These are phyloP conservation scores for Lasiurus borealis DNA, from an alignment of 2,113 vertebrate species.

Conservation along the genomic window DNA sequence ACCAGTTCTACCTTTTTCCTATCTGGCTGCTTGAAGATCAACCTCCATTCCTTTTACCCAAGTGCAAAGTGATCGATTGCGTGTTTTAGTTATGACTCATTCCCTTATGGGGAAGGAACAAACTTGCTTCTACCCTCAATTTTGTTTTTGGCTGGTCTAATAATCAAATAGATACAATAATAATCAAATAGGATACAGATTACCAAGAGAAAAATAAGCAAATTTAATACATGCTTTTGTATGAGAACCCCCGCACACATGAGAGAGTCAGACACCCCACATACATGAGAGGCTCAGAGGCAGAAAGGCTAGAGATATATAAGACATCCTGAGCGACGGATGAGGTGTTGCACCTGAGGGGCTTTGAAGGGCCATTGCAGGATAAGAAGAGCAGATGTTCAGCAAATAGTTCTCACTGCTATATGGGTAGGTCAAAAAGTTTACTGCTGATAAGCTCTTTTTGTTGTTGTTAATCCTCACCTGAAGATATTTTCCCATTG, in stretches of 20 bases:
- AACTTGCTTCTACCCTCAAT: neutral
- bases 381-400: neutral
- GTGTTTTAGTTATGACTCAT: conserved; percentile 6
- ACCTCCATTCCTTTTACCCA: neutral
- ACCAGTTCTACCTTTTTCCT: neutral
- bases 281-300: neutral
- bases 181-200: neutral
- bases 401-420: neutral
- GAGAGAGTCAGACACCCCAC: neutral
- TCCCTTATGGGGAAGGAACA: neutral
- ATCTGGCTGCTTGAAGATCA: neutral
- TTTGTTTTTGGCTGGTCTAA: neutral
- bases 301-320: neutral
- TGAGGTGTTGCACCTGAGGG: neutral
- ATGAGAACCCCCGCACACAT: neutral
- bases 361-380: neutral
- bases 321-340: neutral
- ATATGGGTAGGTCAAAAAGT: neutral
- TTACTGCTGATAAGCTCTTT: neutral
- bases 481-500: too few relatives aligned
- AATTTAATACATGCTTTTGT: neutral
- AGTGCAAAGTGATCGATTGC: neutral
- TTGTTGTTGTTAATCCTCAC: too few relatives aligned
- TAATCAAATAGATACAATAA: neutral
- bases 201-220: neutral